Percentiles rank a stretch among this genome's conserved stretches.
Conservation (phyloP, 2,797 vertebrate genomes). For the Gambusia yucatana region DNA sequence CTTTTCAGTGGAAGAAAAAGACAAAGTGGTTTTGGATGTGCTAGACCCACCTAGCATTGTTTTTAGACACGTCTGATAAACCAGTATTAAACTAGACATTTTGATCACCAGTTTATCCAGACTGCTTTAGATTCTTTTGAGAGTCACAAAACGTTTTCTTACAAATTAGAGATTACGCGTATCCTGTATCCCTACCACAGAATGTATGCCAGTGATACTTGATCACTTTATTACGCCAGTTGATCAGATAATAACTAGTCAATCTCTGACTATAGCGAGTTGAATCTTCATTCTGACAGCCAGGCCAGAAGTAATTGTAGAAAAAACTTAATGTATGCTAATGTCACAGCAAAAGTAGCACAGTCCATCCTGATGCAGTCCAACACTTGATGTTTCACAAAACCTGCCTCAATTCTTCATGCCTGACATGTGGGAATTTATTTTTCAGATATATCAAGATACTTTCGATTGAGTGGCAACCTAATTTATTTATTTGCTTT, state of each 20-base stretch:
- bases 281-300: not conserved
- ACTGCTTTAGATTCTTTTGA: not conserved
- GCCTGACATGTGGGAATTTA: not conserved
- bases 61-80: not conserved
- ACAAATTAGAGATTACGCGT: not conserved
- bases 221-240: not conserved
- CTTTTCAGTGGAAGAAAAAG: not conserved
- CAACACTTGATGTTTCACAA: not conserved
- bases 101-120: not conserved
- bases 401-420: not conserved
- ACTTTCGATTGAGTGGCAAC: not conserved
- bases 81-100: not conserved
- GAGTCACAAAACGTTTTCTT: not conserved
- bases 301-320: not conserved
- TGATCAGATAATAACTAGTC: not conserved
- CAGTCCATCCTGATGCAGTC: not conserved
- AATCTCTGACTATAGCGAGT: not conserved
- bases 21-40: not conserved
- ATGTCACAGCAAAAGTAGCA: not conserved
- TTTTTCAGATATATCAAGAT: not conserved
- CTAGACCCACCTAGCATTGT: not conserved
- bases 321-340: not conserved
- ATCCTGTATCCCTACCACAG: not conserved
- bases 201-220: not conserved
- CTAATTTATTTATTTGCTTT: not conserved